Evolutionary conservation across 2,113 vertebrate genomes (phyloP).

Genomic region (Apaloderma vittatum): DNA sequence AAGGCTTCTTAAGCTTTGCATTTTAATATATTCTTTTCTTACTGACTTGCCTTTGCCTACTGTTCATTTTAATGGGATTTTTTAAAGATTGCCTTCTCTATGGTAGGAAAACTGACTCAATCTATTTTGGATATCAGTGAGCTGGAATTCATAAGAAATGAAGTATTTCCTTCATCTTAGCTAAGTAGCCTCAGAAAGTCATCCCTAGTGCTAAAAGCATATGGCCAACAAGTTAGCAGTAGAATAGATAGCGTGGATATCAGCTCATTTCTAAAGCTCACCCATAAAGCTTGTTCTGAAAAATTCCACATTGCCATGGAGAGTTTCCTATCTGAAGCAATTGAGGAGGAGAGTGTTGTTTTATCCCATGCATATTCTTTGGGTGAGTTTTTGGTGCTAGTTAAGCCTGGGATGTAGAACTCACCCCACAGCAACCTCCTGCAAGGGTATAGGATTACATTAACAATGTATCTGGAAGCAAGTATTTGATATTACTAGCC

Average conservation of each 20-base stretch:
- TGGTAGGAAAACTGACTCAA: not conserved
- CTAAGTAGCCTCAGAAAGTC: not conserved
- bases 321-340: not conserved
- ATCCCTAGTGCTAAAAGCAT: not conserved
- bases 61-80: not conserved
- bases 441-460: not conserved
- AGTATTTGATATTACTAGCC: not conserved
- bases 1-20: not conserved
- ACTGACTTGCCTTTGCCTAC: not conserved
- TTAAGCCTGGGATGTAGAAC: not conserved
- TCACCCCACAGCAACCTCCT: not conserved
- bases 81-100: not conserved
- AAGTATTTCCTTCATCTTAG: not conserved
- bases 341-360: not conserved
- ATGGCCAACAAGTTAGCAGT: not conserved
- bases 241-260: not conserved
- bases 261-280: not conserved
- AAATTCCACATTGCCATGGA: not conserved
- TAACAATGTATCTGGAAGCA: not conserved
- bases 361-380: not conserved
- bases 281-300: not conserved
- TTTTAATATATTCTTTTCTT: not conserved
- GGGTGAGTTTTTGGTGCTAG: not conserved
- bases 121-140: not conserved
- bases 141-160: not conserved